Evolutionary conservation across 2,888 invertebrate species (phyloP).

Genomic region (Andrena camellia): DNA sequence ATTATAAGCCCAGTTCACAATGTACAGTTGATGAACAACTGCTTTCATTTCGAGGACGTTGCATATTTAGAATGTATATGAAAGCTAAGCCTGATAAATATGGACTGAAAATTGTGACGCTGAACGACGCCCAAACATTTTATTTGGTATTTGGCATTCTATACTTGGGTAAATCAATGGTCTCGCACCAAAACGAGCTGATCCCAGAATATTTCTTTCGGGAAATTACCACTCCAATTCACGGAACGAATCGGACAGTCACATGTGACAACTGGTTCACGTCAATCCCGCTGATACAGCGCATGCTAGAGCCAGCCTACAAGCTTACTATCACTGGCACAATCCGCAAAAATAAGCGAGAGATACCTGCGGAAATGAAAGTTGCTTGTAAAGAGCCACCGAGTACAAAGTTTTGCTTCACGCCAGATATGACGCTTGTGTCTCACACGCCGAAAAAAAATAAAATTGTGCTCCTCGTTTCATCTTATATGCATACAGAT

Average conservation of each 20-base stretch:
- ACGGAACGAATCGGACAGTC: background rate
- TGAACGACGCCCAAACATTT: background rate
- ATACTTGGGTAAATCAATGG: background rate
- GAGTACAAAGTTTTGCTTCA: too few species aligned
- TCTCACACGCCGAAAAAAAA: background rate
- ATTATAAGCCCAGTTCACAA: background rate
- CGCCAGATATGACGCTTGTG: background rate
- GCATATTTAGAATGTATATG: background rate
- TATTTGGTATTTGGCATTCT: background rate
- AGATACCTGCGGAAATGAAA: too few species aligned
- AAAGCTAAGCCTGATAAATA: background rate
- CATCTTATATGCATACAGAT: background rate
- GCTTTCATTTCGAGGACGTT: background rate
- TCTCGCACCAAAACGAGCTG: background rate
- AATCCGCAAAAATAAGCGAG: too few species aligned
- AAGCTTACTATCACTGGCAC: too few species aligned
- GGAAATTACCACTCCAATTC: background rate
- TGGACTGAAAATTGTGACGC: background rate
- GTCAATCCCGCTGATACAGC: too few species aligned
- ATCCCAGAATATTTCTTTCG: background rate
- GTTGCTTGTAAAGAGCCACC: too few species aligned
- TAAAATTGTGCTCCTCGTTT: background rate
- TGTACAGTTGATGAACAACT: background rate
- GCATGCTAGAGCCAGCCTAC: too few species aligned
- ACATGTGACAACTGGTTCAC: background rate